Conservation (phyloP, 2,888 invertebrate genomes). For the Stegophylla sp. region DNA sequence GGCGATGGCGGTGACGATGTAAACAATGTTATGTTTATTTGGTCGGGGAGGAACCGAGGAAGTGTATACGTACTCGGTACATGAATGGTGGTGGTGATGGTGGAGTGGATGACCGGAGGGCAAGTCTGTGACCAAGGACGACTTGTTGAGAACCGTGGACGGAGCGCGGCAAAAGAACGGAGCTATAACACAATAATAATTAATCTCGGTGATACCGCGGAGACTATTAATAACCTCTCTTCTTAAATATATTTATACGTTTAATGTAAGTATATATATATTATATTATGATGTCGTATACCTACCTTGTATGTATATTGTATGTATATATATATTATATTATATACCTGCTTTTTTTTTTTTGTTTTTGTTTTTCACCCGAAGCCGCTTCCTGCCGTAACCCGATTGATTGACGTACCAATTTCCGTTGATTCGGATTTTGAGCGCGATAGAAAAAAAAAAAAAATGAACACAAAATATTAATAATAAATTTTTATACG, state of each 20-base stretch:
- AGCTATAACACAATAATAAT: slow-evolving; percentile 48
- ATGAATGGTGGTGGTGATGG: neutral
- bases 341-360: slow-evolving; percentile 2
- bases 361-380: slow-evolving; percentile 34
- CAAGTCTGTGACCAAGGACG: slow-evolving; percentile 55
- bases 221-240: slow-evolving; percentile 57
- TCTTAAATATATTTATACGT: slow-evolving; percentile 24
- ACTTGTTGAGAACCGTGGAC: slow-evolving; percentile 50
- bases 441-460: slow-evolving; percentile 33
- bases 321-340: too few species aligned
- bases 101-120: slow-evolving; percentile 48
- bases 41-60: neutral
- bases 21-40: slow-evolving; percentile 11
- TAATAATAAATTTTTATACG: slow-evolving; percentile 51
- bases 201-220: slow-evolving; percentile 48
- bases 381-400: slow-evolving; percentile 51
- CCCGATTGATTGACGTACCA: slow-evolving; percentile 58
- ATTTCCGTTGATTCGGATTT: slow-evolving; percentile 59
- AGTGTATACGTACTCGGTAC: neutral
- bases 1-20: neutral
- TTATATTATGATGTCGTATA: slow-evolving; percentile 15
- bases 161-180: slow-evolving; percentile 36
- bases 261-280: slow-evolving; percentile 13
- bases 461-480: slow-evolving; percentile 33
- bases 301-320: too few species aligned